A percentile compares a stretch with the other conserved stretches of the same genome.
phyloP scores from a whole-genome alignment of 2,113 vertebrate genomes.

The Plecotus auritus region DNA sequence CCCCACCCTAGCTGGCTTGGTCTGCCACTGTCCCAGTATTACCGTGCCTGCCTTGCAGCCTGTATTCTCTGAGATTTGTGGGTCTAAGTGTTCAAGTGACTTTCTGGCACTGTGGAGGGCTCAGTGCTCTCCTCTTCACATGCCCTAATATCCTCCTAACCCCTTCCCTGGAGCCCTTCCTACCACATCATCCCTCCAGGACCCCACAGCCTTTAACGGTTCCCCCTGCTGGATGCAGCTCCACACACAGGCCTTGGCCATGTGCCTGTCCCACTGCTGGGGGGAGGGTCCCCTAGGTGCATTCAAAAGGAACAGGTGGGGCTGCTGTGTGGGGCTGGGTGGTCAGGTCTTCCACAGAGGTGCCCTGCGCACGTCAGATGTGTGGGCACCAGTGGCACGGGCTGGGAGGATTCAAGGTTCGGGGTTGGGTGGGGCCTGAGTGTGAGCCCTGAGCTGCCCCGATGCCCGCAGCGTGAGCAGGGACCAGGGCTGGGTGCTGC shows the following conservation, averaged over 20 bases:
- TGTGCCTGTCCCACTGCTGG: background rate
- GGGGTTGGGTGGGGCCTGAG: background rate
- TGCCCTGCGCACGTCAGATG: rapidly evolving
- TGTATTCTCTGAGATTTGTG: rapidly evolving
- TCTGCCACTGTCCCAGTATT: background rate
- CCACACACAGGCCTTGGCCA: background rate
- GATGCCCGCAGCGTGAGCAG: background rate
- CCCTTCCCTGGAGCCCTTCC: background rate
- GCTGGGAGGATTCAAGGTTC: background rate
- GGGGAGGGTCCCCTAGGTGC: background rate
- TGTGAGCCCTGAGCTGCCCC: background rate
- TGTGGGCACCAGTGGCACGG: background rate
- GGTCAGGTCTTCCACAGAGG: background rate
- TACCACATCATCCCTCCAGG: background rate
- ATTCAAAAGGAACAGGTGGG: background rate
- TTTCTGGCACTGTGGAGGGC: background rate
- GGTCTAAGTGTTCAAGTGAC: background rate
- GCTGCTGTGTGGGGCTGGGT: background rate
- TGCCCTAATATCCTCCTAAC: background rate
- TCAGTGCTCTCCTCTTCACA: background rate
- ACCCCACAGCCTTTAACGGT: background rate
- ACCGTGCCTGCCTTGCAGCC: rapidly evolving
- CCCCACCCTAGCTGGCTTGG: background rate
- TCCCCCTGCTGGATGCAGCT: background rate
- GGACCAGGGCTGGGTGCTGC: background rate